Percentiles rank a stretch among this genome's conserved stretches.
phyloP scores from a whole-genome alignment of 2,113 vertebrate genomes.

The Toxotes jaculatrix region DNA sequence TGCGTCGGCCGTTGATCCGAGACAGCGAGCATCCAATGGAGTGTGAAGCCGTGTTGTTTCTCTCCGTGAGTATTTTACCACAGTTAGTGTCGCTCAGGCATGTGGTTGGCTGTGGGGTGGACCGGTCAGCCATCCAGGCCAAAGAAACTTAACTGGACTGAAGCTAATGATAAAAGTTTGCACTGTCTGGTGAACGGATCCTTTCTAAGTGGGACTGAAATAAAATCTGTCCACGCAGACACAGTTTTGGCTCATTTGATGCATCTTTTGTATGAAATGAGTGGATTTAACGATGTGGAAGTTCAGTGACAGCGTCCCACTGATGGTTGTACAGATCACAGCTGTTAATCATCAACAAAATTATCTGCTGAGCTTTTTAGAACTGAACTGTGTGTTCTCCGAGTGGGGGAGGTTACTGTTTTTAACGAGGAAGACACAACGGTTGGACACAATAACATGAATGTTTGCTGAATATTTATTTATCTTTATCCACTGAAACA shows the following conservation, averaged over 20 bases:
- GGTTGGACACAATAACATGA: background rate
- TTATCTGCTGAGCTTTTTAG: no score
- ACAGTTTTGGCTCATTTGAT: background rate
- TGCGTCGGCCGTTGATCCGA: constrained; percentile 12
- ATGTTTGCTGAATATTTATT: no score
- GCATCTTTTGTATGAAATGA: background rate
- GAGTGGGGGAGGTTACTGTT: background rate
- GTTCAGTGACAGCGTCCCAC: background rate
- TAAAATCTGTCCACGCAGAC: no score
- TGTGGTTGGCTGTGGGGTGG: background rate
- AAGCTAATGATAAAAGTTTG: background rate
- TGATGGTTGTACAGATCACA: background rate
- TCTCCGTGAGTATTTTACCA: background rate
- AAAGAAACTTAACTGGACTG: background rate
- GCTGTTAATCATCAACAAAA: background rate
- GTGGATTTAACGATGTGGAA: no score
- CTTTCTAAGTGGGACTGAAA: background rate
- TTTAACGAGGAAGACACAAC: background rate
- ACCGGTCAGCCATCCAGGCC: background rate
- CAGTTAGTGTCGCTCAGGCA: background rate
- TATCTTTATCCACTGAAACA: background rate
- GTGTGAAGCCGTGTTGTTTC: background rate
- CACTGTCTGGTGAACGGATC: background rate
- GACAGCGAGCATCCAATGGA: constrained; percentile 39
- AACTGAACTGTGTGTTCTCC: background rate